Evolutionary conservation across 37 sponge, comb jelly and placozoan species (phyloP).

Genomic region (Mnemiopsis leidyi): DNA sequence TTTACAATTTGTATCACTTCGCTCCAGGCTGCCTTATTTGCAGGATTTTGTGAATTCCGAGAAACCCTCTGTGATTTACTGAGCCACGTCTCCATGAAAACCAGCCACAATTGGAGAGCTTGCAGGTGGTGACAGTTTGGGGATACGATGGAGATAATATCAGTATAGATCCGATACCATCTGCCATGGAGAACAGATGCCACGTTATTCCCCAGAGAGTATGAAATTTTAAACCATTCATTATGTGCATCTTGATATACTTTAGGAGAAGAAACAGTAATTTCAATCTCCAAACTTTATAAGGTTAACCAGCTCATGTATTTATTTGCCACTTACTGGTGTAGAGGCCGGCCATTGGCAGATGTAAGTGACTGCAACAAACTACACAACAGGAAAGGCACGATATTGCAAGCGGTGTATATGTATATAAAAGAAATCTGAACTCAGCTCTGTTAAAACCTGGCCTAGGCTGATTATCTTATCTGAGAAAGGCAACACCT

Average conservation of each 20-base stretch:
- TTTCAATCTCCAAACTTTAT: neutral
- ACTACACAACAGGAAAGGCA: neutral
- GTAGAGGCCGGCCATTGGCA: neutral
- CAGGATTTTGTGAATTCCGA: no score
- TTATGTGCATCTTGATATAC: neutral
- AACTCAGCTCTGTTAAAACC: neutral
- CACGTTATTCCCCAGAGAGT: neutral
- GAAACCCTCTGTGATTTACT: no score
- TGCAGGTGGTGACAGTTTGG: neutral
- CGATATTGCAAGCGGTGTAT: neutral
- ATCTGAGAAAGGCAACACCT: neutral
- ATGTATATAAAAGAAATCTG: neutral
- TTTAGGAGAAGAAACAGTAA: neutral
- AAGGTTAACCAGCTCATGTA: neutral
- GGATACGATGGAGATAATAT: neutral
- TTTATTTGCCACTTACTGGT: neutral
- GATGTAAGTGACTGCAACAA: neutral
- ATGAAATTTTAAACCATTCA: neutral
- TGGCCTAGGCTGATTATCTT: neutral
- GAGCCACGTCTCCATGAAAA: no score
- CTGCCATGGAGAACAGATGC: neutral
- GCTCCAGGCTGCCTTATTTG: neutral
- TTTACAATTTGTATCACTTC: neutral
- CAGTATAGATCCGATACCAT: neutral
- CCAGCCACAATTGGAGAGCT: no score